These are phyloP conservation scores for Falcunculus frontatus DNA, from an alignment of 2,113 vertebrate genomes.

Conservation along the genomic window DNA sequence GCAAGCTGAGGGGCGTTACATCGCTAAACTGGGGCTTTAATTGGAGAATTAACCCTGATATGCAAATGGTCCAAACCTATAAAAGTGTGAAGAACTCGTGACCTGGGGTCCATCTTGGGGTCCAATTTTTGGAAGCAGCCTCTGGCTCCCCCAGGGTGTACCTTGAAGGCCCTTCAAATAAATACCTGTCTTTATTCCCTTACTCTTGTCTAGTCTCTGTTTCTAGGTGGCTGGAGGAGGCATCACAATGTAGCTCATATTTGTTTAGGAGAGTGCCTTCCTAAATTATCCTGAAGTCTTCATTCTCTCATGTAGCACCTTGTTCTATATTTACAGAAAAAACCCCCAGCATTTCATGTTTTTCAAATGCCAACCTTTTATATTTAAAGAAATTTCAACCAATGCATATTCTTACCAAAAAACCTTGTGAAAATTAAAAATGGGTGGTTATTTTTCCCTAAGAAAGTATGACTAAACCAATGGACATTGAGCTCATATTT, in stretches of 20 bases:
- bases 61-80: no score
- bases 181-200: no score
- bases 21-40: no score
- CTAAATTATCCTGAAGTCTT: not conserved
- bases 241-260: accelerated
- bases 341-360: not conserved
- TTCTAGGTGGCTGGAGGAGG: no score
- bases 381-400: not conserved
- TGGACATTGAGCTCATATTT: not conserved
- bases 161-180: no score
- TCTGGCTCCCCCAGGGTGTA: no score
- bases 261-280: not conserved
- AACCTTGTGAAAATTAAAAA: not conserved
- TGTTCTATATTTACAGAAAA: not conserved
- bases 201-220: no score
- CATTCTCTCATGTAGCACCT: not conserved
- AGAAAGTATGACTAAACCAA: not conserved
- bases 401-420: not conserved
- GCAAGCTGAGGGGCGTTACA: no score
- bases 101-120: no score
- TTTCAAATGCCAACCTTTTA: not conserved
- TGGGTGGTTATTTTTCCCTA: not conserved
- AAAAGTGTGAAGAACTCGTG: no score
- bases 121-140: no score
- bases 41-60: no score